Evolutionary conservation across 2,888 invertebrate species (phyloP).

Genomic region (Drosophila nr. perissopoda): DNA sequence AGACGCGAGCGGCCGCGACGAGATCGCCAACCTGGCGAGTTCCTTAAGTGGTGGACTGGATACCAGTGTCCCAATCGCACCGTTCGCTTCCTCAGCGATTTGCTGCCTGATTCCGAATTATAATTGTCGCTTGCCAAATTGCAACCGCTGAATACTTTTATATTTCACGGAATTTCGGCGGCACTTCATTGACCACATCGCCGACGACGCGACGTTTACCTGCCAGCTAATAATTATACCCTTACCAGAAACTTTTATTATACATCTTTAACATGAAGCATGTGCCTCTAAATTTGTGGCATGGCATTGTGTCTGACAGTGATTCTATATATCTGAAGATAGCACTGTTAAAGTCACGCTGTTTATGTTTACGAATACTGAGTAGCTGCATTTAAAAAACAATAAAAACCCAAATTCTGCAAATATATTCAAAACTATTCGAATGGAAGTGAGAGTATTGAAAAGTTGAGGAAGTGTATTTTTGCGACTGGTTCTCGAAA

Average conservation of each 20-base stretch:
- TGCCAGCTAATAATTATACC: conserved; percentile 50
- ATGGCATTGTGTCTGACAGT: background rate
- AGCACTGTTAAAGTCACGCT: background rate
- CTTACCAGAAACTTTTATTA: conserved; percentile 15
- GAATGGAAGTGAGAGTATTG: conserved; percentile 20
- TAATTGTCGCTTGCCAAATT: conserved; percentile 71
- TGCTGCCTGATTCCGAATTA: conserved; percentile 35
- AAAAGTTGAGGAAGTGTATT: background rate
- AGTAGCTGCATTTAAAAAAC: background rate
- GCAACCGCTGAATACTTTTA: conserved; percentile 49
- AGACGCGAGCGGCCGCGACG: conserved; percentile 5
- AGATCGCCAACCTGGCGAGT: conserved; percentile 16
- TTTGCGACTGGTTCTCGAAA: conserved; percentile 58
- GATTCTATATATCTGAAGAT: too few species aligned
- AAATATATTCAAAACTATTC: background rate
- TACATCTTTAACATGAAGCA: conserved; percentile 12
- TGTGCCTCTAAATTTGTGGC: conserved; percentile 6
- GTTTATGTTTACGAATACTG: background rate
- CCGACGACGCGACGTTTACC: conserved; percentile 29
- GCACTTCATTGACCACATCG: conserved; percentile 63
- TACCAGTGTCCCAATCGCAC: conserved; percentile 51
- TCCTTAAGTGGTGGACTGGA: conserved; percentile 58
- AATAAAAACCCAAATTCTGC: background rate
- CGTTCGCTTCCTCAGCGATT: conserved; percentile 4
- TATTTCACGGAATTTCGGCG: conserved; percentile 71